phyloP scores from a whole-genome alignment of 2,113 vertebrate species.

The Daboia siamensis region DNA sequence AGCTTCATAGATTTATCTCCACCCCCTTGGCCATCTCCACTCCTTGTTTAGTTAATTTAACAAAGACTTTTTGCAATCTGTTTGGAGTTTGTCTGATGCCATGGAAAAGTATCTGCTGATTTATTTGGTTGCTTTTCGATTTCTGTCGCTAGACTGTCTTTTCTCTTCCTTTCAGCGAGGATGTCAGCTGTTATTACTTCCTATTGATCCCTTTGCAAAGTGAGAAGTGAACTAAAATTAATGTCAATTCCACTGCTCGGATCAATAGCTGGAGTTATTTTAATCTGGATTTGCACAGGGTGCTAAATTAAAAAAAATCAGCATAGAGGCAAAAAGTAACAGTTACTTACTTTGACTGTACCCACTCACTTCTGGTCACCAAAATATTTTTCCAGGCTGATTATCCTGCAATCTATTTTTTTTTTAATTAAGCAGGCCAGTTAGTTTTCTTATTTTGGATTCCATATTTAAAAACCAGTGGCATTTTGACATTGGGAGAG shows the following conservation, averaged over 20 bases:
- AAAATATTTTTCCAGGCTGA: constrained; percentile 68
- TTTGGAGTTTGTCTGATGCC: constrained; percentile 81
- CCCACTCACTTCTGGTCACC: constrained; percentile 60
- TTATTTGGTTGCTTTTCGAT: constrained; percentile 92
- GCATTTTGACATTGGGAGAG: constrained; percentile 87
- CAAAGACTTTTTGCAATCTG: constrained; percentile 80
- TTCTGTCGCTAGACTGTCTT: constrained; percentile 83
- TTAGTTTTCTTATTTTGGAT: constrained; percentile 83
- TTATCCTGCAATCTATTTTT: constrained; percentile 80
- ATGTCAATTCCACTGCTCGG: constrained; percentile 92
- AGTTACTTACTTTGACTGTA: constrained; percentile 72
- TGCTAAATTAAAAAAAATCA: constrained; percentile 87
- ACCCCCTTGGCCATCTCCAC: constrained; percentile 49
- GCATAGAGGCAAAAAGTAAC: constrained; percentile 80
- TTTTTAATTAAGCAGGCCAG: constrained; percentile 81
- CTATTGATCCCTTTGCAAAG: constrained; percentile 97
- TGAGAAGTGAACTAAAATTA: constrained; percentile 98
- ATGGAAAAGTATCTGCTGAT: constrained; percentile 89
- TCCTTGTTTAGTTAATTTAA: constrained; percentile 80
- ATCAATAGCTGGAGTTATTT: constrained; percentile 95
- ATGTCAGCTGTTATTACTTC: constrained; percentile 96
- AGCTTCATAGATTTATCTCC: constrained; percentile 69
- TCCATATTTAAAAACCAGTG: constrained; percentile 81
- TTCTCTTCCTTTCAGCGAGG: constrained; percentile 84
- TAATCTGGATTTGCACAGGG: constrained; percentile 87